Conservation (phyloP, 2,797 vertebrate species). For the Knipowitschia caucasica region DNA sequence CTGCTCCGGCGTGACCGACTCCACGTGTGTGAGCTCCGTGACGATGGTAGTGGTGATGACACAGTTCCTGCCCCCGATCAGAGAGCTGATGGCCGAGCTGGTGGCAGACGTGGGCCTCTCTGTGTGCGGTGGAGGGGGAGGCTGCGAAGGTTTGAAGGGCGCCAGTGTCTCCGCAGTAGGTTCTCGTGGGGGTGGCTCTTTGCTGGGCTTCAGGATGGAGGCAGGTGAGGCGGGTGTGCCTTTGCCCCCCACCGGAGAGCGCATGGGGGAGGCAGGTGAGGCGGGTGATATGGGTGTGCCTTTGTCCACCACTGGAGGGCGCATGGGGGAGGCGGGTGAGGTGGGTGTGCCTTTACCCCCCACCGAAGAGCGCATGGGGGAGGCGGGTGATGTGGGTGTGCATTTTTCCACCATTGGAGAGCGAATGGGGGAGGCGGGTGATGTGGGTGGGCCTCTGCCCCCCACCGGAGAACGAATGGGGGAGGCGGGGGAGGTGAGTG, state of each 20-base stretch:
- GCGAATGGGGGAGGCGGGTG: slow-evolving; percentile 19
- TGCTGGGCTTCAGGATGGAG: slow-evolving; percentile 11
- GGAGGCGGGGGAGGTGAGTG: slow-evolving; percentile 6
- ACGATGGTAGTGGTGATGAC: slow-evolving; percentile 75
- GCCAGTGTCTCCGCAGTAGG: slow-evolving; percentile 14
- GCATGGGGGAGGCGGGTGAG: slow-evolving; percentile 13
- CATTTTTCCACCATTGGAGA: slow-evolving; percentile 18
- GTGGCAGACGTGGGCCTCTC: slow-evolving; percentile 30
- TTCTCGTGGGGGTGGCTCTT: slow-evolving; percentile 21
- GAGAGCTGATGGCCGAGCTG: slow-evolving; percentile 62
- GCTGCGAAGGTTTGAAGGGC: no score
- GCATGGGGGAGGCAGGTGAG: no score
- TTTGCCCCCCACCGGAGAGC: slow-evolving; percentile 20
- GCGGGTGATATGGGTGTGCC: no score
- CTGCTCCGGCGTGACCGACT: slow-evolving; percentile 45
- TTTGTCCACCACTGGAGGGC: slow-evolving; percentile 20
- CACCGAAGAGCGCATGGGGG: slow-evolving; percentile 12
- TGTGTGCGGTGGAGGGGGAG: slow-evolving; percentile 4
- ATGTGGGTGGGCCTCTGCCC: neutral
- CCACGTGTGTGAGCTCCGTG: slow-evolving; percentile 72
- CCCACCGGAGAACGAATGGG: slow-evolving; percentile 22
- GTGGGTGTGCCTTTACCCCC: slow-evolving; percentile 10
- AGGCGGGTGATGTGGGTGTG: neutral
- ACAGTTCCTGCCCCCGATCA: slow-evolving; percentile 67
- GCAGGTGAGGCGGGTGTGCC: neutral